Conservation (phyloP, 2,797 vertebrate genomes). For the Gymnocypris eckloni region DNA sequence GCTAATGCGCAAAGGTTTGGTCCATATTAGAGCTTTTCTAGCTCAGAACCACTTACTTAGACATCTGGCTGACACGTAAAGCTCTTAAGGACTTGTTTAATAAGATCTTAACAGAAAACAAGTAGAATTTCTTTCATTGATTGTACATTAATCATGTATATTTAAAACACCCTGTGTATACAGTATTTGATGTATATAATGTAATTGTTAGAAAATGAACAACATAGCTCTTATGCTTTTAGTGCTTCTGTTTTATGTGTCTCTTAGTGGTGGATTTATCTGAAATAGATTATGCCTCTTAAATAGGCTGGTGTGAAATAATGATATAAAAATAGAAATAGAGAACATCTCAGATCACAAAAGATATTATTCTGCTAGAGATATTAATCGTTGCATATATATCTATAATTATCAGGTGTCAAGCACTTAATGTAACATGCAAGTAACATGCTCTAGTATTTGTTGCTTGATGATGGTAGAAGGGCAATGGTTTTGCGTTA, state of each 20-base stretch:
- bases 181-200: too few species aligned
- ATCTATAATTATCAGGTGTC: background rate
- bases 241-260: too few species aligned
- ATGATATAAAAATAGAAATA: background rate
- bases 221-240: too few species aligned
- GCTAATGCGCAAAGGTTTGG: background rate
- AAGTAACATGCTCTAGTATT: background rate
- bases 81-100: too few species aligned
- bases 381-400: background rate
- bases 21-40: background rate
- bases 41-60: background rate
- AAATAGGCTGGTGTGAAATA: background rate
- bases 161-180: too few species aligned
- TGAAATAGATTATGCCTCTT: background rate
- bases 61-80: background rate
- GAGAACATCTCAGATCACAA: constrained; percentile 1
- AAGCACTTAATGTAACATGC: background rate
- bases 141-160: too few species aligned
- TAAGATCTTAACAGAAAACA: too few species aligned
- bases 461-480: background rate
- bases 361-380: background rate
- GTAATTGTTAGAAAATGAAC: too few species aligned
- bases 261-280: background rate
- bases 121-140: too few species aligned
- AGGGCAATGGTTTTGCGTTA: background rate